Percentiles rank a stretch among this genome's conserved stretches.
Conservation (phyloP, 2,797 vertebrate species). For the Propithecus deckenii region DNA sequence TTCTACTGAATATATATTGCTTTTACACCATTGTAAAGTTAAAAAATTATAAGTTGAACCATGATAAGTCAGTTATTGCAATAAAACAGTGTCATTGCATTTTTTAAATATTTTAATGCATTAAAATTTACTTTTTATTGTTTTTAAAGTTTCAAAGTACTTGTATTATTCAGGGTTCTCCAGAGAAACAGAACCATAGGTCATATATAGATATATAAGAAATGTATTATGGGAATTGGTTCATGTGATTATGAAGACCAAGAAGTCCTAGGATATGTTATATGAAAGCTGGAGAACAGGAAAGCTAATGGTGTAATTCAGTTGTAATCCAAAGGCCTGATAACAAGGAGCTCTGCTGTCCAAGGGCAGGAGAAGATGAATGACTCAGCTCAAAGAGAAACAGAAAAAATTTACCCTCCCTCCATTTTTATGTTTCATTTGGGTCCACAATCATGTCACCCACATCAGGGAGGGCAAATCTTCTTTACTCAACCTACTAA, state of each 20-base stretch:
- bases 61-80: neutral
- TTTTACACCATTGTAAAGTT: neutral
- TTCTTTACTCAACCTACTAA: neutral
- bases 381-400: neutral
- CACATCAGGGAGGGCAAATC: neutral
- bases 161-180: neutral
- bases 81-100: neutral
- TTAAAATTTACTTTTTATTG: neutral
- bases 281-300: neutral
- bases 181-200: neutral
- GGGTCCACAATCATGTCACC: neutral
- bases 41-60: neutral
- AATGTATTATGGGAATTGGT: neutral
- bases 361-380: too few relatives aligned
- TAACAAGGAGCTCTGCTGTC: neutral
- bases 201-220: neutral
- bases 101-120: neutral
- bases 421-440: neutral
- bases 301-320: neutral
- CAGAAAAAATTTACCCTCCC: neutral
- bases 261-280: neutral
- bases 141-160: neutral
- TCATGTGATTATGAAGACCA: neutral
- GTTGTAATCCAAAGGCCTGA: neutral
- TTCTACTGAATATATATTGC: neutral